These are phyloP conservation scores for Ceratothoa steindachneri DNA, from an alignment of 2,888 invertebrate genomes.

Conservation along the genomic window DNA sequence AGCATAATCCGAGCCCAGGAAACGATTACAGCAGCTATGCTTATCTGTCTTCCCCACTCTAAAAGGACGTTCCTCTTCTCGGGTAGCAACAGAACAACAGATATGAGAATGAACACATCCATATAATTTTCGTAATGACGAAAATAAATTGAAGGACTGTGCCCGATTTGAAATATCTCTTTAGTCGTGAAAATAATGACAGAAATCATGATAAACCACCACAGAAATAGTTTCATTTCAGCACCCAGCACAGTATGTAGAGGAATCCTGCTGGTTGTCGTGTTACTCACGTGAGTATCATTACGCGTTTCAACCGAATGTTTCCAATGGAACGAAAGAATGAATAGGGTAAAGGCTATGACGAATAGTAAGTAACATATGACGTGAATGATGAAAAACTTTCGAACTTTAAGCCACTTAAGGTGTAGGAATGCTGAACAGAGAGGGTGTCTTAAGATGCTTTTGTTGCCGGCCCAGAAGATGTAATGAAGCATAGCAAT, in stretches of 20 bases:
- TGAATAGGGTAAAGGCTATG: conserved; percentile 27
- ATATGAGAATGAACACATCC: conserved; percentile 70
- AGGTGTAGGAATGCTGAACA: conserved; percentile 77
- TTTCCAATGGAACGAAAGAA: conserved; percentile 16
- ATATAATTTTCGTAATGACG: conserved; percentile 79
- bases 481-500: conserved; percentile 40
- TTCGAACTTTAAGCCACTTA: conserved; percentile 78
- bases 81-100: conserved; percentile 61
- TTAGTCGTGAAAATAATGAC: conserved; percentile 66
- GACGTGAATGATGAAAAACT: conserved; percentile 73
- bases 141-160: conserved; percentile 67
- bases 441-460: conserved; percentile 74
- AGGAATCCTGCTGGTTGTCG: neutral
- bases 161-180: conserved; percentile 72
- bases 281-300: neutral
- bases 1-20: conserved; percentile 81
- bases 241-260: neutral
- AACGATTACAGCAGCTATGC: conserved; percentile 68
- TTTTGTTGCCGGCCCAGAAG: conserved; percentile 63
- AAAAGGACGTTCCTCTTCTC: conserved; percentile 66
- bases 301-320: neutral
- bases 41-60: conserved; percentile 62
- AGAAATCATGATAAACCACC: conserved; percentile 2
- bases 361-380: conserved; percentile 60
- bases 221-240: too few relatives aligned